Evolutionary conservation across 2,113 vertebrate species (phyloP), one percentile per base, ranked within the genome.

Genomic region (Himantopus leucocephalus): DNA sequence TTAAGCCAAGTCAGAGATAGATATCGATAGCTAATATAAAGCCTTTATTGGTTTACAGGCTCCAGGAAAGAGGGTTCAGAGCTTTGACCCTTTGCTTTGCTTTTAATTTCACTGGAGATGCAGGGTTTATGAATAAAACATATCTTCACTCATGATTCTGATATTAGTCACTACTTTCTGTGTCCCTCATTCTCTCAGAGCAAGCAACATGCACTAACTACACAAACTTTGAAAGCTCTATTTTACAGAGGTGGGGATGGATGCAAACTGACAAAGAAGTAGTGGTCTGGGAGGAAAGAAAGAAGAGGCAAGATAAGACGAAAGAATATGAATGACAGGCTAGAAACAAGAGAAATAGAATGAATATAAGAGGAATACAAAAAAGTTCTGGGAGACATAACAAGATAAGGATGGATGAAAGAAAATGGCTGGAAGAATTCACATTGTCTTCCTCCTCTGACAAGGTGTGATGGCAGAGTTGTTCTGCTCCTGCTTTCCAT

Each of bases 1-100:
- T 98, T 98, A 98, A 98, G 98, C 97, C 98, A 97, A 98, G 98
- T 98, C 98, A 98, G 98, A 98, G 98, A 98, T 98, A 98, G 98
- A 98, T 98, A 98, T 98, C 98, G 96, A 98, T 98, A 98, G 98
- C 97, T 98, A 98, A 98, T 98, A 98, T 98, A 98, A 98, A 98
- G 97, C 97, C 98, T 98, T 98, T 98, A 98, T 98, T 98, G 98
- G 98, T 98, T 98, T 98, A 98, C 98, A 98, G 98, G 97, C 97
- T 98, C 92, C 96, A 98, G 97, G 98, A 98, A 98, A 98, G 97
- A 98, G 94, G 97, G 98, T 98, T 98, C 98, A 98, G 94, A 98
- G 97, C 94, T 97, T 98, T 95, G 96, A 98, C 98, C 98, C 98
- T 98, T 98, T 98, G 97, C 98, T 98, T 98, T 98, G 98, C 98